Evolutionary conservation across 2,797 vertebrate genomes (phyloP).

Genomic region (Hypotaenidia okinawae): DNA sequence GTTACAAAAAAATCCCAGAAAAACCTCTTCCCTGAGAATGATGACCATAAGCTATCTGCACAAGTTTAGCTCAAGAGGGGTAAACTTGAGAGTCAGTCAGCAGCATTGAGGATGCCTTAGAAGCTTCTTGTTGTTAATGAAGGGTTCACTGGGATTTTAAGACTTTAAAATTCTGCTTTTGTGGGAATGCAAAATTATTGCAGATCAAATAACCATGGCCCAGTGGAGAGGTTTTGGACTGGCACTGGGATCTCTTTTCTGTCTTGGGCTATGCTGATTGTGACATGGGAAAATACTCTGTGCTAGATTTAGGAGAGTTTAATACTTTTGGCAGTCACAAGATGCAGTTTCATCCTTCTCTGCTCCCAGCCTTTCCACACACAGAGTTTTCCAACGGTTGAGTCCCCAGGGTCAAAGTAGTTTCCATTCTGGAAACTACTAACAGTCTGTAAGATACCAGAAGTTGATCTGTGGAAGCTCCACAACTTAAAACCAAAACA

Average conservation of each 20-base stretch:
- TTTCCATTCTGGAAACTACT: not conserved
- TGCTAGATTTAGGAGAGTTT: not conserved
- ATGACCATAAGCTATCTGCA: not conserved
- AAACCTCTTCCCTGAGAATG: not conserved
- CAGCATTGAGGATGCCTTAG: not conserved
- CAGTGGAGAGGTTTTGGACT: not conserved
- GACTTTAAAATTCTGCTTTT: not conserved
- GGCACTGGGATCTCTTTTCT: not conserved
- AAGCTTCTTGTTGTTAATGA: not conserved
- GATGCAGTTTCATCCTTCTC: not conserved
- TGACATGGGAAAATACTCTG: not conserved
- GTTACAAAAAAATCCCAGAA: not conserved
- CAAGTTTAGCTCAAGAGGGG: not conserved
- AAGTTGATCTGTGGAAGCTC: not conserved
- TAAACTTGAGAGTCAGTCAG: not conserved
- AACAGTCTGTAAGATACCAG: not conserved
- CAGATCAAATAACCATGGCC: not conserved
- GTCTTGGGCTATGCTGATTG: not conserved
- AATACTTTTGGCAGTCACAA: not conserved
- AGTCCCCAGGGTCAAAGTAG: not conserved
- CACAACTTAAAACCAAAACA: not conserved
- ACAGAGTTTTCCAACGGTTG: not conserved
- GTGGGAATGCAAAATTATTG: not conserved
- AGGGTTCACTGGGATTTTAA: not conserved
- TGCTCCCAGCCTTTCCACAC: not conserved